Evolutionary conservation across 1,140 invertebrate species (phyloP), one percentile per base, ranked within the genome.

Genomic region (Vanessa tameamea): DNA sequence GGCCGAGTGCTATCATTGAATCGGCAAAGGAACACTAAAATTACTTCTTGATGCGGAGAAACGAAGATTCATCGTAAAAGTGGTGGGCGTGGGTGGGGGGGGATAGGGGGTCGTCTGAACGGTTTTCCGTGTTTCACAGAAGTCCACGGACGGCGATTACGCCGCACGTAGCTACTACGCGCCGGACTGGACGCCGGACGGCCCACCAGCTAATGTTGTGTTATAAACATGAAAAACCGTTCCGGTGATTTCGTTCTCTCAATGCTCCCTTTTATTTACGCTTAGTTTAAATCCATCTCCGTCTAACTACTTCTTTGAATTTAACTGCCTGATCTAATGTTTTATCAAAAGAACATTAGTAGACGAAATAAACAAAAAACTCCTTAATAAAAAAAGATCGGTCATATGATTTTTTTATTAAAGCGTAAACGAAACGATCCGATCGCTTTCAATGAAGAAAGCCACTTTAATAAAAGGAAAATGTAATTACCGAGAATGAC

Each of bases 41-140:
- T 91, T 91, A 91, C 89, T 92, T 92, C 91, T 91, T 92, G 89
- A 92, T 92, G 88, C 88, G 87, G 85, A 90, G 91, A 91, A 92
- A 92, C 89, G 91, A 92, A 92, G 91, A 92, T 92, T 92, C 91
- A 92, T 92, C 91, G 91, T 92, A 91, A 91, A 92, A 91, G 88
- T 90, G 88, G 89, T 86, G 85, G 88, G 86, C 75, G 77, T 47
- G 74, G 69, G 73, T 75, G 80, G 65, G 72, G 78, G 77, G 61
- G 73, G 74, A 70, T 72, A 77, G 65, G 85, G 82, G 82, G 86
- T 82, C 71, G 88, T 89, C 89, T 92, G 91, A 92, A 91, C 87
- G 91, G 86, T 92, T 92, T 92, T 92, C 89, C 91, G 89, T 91
- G 91, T 92, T 90, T 78, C 82, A 78, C 73, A 84, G 88, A 86